A percentile compares a stretch with the other conserved stretches of the same genome.
Conservation (phyloP, 2,888 invertebrate species). For the Teleogryllus oceanicus region DNA sequence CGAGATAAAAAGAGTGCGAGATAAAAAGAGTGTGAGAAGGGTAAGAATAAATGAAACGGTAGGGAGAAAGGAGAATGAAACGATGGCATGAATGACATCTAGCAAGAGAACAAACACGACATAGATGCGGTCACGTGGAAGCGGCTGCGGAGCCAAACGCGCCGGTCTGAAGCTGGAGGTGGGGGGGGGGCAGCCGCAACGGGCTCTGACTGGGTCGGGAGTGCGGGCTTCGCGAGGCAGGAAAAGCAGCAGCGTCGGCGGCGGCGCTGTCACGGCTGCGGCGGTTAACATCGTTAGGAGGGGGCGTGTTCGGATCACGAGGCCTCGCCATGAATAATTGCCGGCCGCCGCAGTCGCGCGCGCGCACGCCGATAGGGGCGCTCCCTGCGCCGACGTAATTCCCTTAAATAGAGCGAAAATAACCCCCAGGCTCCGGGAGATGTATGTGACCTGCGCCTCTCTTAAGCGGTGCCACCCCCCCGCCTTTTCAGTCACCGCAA, state of each 20-base stretch:
- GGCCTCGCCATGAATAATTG: not conserved
- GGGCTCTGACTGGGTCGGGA: no score
- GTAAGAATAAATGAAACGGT: no score
- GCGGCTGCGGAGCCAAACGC: no score
- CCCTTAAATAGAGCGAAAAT: conserved; percentile 18
- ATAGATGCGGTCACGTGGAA: no score
- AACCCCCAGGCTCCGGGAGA: not conserved
- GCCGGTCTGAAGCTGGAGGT: no score
- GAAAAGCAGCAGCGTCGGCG: not conserved
- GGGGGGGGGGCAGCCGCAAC: no score
- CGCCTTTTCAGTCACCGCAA: not conserved
- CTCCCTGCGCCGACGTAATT: not conserved
- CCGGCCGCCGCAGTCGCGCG: not conserved
- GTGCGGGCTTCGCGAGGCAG: no score
- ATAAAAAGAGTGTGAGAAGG: no score
- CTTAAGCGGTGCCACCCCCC: not conserved
- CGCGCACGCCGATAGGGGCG: not conserved
- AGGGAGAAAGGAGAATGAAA: no score
- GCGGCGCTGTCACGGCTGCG: not conserved
- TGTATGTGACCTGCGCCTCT: not conserved
- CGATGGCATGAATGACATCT: no score
- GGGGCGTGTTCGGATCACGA: conserved; percentile 18
- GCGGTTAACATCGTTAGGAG: not conserved
- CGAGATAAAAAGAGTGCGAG: no score
- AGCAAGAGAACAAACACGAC: no score